Evolutionary conservation across 2,888 invertebrate genomes (phyloP).

Genomic region (Scaeva pyrastri): DNA sequence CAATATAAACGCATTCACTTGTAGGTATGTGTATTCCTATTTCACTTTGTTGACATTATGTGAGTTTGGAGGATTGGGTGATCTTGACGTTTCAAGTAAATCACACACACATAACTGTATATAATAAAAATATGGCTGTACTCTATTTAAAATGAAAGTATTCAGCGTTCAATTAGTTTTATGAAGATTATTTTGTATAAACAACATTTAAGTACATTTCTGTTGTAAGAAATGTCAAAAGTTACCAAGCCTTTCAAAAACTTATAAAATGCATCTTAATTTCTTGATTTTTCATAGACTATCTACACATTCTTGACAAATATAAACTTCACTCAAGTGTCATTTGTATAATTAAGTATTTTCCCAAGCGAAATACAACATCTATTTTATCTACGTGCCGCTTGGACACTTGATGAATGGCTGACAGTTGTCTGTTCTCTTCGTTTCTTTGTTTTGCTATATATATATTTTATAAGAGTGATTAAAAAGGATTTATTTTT

Average conservation of each 20-base stretch:
- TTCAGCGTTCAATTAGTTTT: no score
- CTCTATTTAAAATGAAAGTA: no score
- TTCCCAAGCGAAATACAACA: neutral
- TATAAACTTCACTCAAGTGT: slow-evolving; percentile 13
- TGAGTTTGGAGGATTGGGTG: no score
- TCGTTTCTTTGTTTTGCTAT: slow-evolving; percentile 3
- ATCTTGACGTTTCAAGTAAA: no score
- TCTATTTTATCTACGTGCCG: neutral
- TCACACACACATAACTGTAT: no score
- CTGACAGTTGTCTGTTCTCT: neutral
- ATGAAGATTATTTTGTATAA: no score
- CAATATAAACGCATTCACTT: no score
- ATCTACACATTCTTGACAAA: neutral
- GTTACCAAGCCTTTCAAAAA: neutral
- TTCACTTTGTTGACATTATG: no score
- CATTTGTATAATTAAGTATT: slow-evolving; percentile 23
- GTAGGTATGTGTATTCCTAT: no score
- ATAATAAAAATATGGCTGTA: no score
- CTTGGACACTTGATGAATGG: slow-evolving; percentile 16
- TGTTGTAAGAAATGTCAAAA: neutral
- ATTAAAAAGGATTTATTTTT: slow-evolving; percentile 49
- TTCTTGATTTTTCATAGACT: neutral
- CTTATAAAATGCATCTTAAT: neutral
- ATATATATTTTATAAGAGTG: neutral
- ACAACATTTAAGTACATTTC: no score